Evolutionary conservation across 2,888 invertebrate genomes (phyloP).

Genomic region (Rapana venosa): DNA sequence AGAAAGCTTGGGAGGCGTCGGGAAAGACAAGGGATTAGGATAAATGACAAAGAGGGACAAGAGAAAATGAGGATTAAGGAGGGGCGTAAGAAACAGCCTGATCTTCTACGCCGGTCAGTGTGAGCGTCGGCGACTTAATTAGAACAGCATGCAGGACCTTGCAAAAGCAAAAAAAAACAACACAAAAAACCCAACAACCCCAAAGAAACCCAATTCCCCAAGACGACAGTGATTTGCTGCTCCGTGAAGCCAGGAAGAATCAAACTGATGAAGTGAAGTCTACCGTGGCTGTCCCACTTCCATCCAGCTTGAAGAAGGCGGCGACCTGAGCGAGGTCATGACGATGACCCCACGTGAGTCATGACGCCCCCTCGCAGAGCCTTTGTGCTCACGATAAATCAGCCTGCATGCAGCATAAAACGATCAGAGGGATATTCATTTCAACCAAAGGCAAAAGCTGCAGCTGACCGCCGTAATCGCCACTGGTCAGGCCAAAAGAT

Average conservation of each 20-base stretch:
- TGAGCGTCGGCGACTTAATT: too few species aligned
- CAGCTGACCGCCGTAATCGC: constrained; percentile 4
- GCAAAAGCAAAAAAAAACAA: background rate
- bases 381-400: background rate
- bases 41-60: too few species aligned
- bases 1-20: too few species aligned
- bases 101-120: too few species aligned
- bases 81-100: too few species aligned
- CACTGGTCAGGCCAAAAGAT: constrained; percentile 12
- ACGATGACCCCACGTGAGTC: background rate
- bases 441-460: background rate
- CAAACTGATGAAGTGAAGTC: background rate
- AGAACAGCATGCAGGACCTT: constrained; percentile 13
- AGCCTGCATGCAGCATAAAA: background rate
- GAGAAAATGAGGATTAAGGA: too few species aligned
- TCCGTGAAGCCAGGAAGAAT: background rate
- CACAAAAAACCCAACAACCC: too few species aligned
- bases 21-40: too few species aligned
- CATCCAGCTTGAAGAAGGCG: too few species aligned
- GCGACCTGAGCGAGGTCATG: background rate
- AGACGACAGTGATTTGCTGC: too few species aligned
- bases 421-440: background rate
- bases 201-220: too few species aligned
- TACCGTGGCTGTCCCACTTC: background rate
- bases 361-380: background rate